Evolutionary conservation across 1,140 invertebrate species (phyloP).

Genomic region (Chironomus tepperi): DNA sequence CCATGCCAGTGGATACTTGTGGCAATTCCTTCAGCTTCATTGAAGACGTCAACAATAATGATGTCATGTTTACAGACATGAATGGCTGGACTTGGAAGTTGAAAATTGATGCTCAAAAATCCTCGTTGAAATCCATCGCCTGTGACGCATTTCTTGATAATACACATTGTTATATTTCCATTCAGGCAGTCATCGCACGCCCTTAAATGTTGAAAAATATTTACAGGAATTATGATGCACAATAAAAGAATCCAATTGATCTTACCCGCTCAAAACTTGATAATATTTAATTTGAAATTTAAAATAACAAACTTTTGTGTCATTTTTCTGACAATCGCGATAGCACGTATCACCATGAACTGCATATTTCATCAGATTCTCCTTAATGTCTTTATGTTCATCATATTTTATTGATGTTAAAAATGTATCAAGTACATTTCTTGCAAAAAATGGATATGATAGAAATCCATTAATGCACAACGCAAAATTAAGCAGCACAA

Average conservation of each 20-base stretch:
- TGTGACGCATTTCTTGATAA: constrained; percentile 52
- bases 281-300: not conserved
- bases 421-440: no score
- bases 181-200: constrained; percentile 51
- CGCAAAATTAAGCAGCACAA: no score
- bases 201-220: constrained; percentile 31
- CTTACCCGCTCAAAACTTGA: not conserved
- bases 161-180: constrained; percentile 49
- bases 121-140: constrained; percentile 54
- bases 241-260: not conserved
- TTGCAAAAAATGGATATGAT: no score
- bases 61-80: constrained; percentile 77
- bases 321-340: not conserved
- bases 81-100: constrained; percentile 67
- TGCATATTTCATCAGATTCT: not conserved
- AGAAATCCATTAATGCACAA: no score
- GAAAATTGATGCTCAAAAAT: constrained; percentile 63
- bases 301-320: not conserved
- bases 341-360: not conserved
- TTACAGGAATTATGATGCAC: not conserved
- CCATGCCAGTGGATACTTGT: constrained; percentile 71
- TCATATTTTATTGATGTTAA: not conserved
- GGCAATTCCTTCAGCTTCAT: constrained; percentile 57
- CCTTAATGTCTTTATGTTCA: not conserved
- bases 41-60: constrained; percentile 64